phyloP scores from a whole-genome alignment of 1,140 invertebrate species.

The Pachyrhynchus sulphureomaculatus region DNA sequence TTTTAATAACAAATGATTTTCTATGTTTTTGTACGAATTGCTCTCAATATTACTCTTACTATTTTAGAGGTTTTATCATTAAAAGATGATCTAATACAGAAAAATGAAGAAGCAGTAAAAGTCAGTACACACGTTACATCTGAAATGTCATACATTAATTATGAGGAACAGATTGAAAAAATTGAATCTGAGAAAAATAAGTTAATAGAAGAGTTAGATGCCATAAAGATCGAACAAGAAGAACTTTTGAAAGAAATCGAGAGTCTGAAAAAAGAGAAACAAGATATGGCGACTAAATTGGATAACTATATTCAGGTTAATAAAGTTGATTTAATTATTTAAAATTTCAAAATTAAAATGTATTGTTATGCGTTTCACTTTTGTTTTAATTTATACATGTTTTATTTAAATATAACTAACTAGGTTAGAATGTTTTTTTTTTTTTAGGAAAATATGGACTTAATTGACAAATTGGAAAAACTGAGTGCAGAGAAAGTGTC shows the following conservation, averaged over 20 bases:
- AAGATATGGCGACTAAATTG: conserved; percentile 59
- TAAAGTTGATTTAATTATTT: too few species aligned
- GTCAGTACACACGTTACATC: conserved; percentile 55
- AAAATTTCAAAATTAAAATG: too few species aligned
- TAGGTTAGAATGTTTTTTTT: too few species aligned
- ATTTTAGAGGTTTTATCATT: conserved; percentile 34
- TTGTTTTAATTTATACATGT: too few species aligned
- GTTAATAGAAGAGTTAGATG: conserved; percentile 48
- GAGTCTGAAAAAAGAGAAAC: conserved; percentile 59
- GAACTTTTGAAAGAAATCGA: conserved; percentile 58
- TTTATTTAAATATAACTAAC: too few species aligned
- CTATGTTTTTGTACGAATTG: too few species aligned
- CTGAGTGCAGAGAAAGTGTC: conserved; percentile 66
- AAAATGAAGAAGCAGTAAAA: conserved; percentile 57
- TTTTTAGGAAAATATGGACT: conserved; percentile 66
- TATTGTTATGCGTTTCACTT: too few species aligned
- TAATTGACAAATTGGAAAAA: conserved; percentile 67
- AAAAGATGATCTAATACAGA: conserved; percentile 38
- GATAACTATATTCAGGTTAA: conserved; percentile 59
- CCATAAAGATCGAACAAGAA: conserved; percentile 54
- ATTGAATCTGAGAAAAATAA: conserved; percentile 53
- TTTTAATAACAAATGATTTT: too few species aligned
- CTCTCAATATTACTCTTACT: too few species aligned
- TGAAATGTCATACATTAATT: conserved; percentile 70
- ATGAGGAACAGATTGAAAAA: conserved; percentile 67